A percentile compares a stretch with the other conserved stretches of the same genome.
Evolutionary conservation across 2,113 vertebrate species (phyloP).

Genomic region (Myrmophylax atrothorax): DNA sequence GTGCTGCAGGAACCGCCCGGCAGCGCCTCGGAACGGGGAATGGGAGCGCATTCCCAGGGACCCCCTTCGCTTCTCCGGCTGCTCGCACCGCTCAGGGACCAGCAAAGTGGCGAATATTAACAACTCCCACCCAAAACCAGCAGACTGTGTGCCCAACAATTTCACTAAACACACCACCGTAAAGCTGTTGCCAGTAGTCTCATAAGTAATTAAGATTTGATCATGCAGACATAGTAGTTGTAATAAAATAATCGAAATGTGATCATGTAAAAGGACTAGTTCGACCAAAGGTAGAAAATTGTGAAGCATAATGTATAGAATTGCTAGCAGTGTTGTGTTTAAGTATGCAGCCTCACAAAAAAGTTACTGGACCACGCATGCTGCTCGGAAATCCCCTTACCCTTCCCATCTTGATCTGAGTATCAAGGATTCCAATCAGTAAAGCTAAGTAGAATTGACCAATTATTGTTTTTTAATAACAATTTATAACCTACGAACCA

Average conservation of each 20-base stretch:
- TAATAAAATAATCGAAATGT: background rate
- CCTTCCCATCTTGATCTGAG: background rate
- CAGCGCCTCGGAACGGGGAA: too few relatives aligned
- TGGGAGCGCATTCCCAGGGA: too few relatives aligned
- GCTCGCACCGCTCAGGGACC: background rate
- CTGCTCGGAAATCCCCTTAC: background rate
- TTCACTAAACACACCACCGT: background rate
- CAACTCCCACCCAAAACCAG: background rate
- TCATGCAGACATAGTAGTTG: background rate
- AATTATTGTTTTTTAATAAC: background rate
- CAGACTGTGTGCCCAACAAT: too few relatives aligned
- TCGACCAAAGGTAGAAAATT: background rate
- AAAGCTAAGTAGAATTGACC: background rate
- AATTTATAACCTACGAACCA: background rate
- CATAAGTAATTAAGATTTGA: background rate
- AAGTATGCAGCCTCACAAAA: background rate
- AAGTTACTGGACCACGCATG: background rate
- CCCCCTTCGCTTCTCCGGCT: fast-evolving
- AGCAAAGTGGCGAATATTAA: background rate
- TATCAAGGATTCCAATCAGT: background rate
- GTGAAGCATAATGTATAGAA: background rate
- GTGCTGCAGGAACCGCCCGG: conserved; percentile 7
- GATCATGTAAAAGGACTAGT: background rate
- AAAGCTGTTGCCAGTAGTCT: background rate
- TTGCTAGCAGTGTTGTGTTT: background rate